A percentile compares a stretch with the other conserved stretches of the same genome.
Evolutionary conservation across 2,113 vertebrate genomes (phyloP).

Genomic region (Piliocolobus tephrosceles): DNA sequence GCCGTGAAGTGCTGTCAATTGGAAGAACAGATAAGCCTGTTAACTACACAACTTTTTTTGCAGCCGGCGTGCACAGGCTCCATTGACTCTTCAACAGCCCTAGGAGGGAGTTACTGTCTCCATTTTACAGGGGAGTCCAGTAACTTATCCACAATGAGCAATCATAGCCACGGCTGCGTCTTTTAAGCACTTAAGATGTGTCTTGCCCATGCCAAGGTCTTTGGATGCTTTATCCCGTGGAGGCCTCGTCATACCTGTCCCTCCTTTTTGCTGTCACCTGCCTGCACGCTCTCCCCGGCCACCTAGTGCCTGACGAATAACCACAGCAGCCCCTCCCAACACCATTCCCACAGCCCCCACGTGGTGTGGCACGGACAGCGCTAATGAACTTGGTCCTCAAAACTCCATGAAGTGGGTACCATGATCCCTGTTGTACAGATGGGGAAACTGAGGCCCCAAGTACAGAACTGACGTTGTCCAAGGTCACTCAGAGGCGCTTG

Average conservation of each 20-base stretch:
- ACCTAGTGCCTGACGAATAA: not conserved
- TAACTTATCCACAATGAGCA: too few relatives aligned
- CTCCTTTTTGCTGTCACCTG: not conserved
- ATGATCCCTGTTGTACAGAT: not conserved
- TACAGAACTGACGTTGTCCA: not conserved
- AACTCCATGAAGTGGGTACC: not conserved
- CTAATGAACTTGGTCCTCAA: not conserved
- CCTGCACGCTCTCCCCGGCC: fast-evolving
- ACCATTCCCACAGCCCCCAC: fast-evolving
- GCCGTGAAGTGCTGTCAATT: fast-evolving
- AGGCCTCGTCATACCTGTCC: not conserved
- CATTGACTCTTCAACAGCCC: not conserved
- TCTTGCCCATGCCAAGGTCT: not conserved
- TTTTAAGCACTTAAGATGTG: fast-evolving
- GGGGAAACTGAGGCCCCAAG: not conserved
- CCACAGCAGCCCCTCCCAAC: fast-evolving
- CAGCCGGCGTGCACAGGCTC: fast-evolving
- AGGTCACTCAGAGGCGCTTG: not conserved
- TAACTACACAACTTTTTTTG: too few relatives aligned
- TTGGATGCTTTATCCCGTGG: not conserved
- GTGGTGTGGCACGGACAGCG: not conserved
- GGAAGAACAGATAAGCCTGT: fast-evolving
- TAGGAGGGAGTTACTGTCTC: not conserved
- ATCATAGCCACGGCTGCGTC: not conserved
- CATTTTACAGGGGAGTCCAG: not conserved